Percentiles rank a stretch among this genome's conserved stretches.
Evolutionary conservation across 2,797 vertebrate genomes (phyloP).

Genomic region (Sebastes minor): DNA sequence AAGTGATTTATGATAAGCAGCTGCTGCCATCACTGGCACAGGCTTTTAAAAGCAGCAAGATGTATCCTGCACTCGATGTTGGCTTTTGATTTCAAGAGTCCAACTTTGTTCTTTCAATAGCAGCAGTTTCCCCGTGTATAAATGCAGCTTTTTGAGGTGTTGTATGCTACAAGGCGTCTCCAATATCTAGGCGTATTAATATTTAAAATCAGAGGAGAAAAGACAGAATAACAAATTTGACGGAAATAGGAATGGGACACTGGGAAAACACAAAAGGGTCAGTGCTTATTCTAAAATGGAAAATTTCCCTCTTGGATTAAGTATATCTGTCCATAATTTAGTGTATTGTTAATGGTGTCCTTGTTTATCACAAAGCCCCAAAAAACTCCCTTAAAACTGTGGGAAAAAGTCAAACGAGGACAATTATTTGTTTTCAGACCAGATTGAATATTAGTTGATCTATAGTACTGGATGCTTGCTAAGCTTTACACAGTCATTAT

Average conservation of each 20-base stretch:
- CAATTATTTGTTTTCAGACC: neutral
- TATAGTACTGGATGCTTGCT: neutral
- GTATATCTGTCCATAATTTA: neutral
- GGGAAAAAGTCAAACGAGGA: neutral
- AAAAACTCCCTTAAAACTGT: neutral
- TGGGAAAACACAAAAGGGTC: neutral
- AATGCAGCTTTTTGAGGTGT: neutral
- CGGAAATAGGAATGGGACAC: neutral
- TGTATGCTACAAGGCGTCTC: neutral
- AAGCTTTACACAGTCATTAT: neutral
- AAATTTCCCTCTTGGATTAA: neutral
- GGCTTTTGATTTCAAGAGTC: neutral
- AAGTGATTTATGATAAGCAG: slow-evolving; percentile 54
- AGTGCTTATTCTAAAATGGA: neutral
- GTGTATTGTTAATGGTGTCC: neutral
- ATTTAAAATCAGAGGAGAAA: slow-evolving; percentile 3
- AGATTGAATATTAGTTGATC: neutral
- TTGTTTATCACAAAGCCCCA: neutral
- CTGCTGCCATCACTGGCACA: slow-evolving; percentile 41
- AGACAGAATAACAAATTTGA: slow-evolving; percentile 1
- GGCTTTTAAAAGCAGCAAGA: slow-evolving; percentile 33
- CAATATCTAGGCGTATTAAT: neutral
- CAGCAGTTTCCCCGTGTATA: neutral
- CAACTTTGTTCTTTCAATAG: neutral
- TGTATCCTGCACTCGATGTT: neutral